Base-by-base conservation (phyloP, 2,113 vertebrate genomes). In the Oenanthe oenanthe region DNA sequence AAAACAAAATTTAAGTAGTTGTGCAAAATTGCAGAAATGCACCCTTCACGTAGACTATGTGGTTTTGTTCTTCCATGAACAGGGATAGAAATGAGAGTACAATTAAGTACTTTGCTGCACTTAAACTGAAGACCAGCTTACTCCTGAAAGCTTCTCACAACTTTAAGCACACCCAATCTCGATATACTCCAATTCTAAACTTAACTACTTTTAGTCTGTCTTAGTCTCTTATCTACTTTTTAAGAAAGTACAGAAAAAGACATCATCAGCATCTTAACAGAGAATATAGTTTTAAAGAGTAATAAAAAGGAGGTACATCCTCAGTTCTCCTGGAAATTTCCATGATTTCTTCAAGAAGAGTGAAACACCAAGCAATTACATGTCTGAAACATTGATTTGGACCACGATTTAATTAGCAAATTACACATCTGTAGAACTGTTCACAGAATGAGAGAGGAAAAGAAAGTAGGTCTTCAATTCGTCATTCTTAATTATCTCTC, bases 381-480 rank as follows among this genome's bases (percentile, higher is more conserved):
- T 40, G 18, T 54, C 60, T 78, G 50, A 87, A 88, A 92, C 71
- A 65, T 66, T 83, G 74, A 88, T 94, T 96, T 2, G 3, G 63
- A 97, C 79, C 71, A 77, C 58, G 6, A 70, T 88, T 94, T 96
- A 95, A 94, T 85, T 85, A 92, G 67, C 67, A 95, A 95, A 96
- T 94, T 94, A 58, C 58, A 67, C 38, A 74, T 76, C 62, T 89
- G 78, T 68, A 85, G 62, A 71, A 68, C 48, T 92, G 87, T 85
- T 91, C 45, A 78, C 22, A 85, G 80, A 76, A 51, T 56, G 26
- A 80, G 54, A 90, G 78, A 42, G 89, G 43, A 82, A 93, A 92
- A 93, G 45, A 93, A 94, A 89, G 68, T 58, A 88, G 51, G 51
- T 60, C 34, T 91, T 94, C 93, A 92, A 89, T 95, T 96, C 93